These are phyloP conservation scores for Prinia subflava DNA, from an alignment of 2,113 vertebrate species.

Conservation along the genomic window DNA sequence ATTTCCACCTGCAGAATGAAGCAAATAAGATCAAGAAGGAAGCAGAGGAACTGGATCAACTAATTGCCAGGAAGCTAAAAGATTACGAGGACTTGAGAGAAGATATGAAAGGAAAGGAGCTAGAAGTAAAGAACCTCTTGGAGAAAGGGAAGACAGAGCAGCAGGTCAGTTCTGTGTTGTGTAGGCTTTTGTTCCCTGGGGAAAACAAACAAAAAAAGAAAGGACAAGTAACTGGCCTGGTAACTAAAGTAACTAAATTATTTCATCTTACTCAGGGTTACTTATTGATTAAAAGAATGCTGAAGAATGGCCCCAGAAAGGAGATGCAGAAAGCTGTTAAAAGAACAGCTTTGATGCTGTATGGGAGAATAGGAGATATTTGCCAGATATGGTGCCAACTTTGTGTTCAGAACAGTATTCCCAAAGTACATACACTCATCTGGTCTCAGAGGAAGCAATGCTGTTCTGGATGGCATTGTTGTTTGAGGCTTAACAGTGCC, in stretches of 20 bases:
- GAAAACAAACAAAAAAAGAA: neutral
- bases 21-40: constrained; percentile 93
- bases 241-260: too few species aligned
- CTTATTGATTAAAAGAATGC: neutral
- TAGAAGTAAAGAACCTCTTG: constrained; percentile 90
- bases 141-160: constrained; percentile 94
- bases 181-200: neutral
- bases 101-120: constrained; percentile 88
- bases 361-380: neutral
- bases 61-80: constrained; percentile 88
- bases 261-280: neutral
- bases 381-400: neutral
- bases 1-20: constrained; percentile 74
- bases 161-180: constrained; percentile 79
- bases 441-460: neutral
- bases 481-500: neutral
- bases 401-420: neutral
- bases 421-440: neutral
- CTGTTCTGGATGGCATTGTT: fast-evolving
- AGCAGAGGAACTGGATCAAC: constrained; percentile 85
- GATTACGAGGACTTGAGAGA: constrained; percentile 91
- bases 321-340: neutral
- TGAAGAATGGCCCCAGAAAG: neutral
- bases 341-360: neutral
- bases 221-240: neutral